Base-by-base conservation (phyloP, 2,888 invertebrate genomes). In the Sericinus montela region DNA sequence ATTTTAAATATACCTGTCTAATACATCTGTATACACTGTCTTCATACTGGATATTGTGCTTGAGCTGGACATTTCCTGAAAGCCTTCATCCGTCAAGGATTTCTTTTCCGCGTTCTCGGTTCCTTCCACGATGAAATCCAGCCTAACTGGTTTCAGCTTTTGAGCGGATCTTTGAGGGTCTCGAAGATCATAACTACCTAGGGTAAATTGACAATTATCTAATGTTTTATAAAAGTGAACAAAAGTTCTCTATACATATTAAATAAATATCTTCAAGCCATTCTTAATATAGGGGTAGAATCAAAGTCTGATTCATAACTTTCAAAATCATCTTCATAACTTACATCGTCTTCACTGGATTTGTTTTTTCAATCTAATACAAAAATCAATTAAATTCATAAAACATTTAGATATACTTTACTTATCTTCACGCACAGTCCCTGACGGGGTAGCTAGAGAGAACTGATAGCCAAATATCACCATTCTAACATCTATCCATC, bases 241-340 rank as follows among this genome's bases (percentile, higher is more conserved):
- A 19, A 19, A 19, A 19, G 5, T 3, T 19, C 19, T 19, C 19
- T 5, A 3, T 5, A 19, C 19, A 19, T 3, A 3, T 19, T n/a
- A n/a, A n/a, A n/a, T n/a, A n/a, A n/a, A n/a, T n/a, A n/a, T n/a
- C n/a, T n/a, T n/a, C n/a, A n/a, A n/a, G n/a, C n/a, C n/a, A n/a
- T n/a, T n/a, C n/a, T n/a, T n/a, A n/a, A n/a, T n/a, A n/a, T n/a
- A n/a, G n/a, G n/a, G n/a, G n/a, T n/a, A n/a, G 87, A 88, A 67
- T 88, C 87, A 13, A 89, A 89, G 55, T 89, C 89, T 0, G 89
- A 89, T 56, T 87, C 88, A 55, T 89, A 89, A 36, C 87, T 88
- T 48, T 89, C 89, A 34, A 89, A 89, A 45, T 89, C 89, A n/a
- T 89, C 88, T 69, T 87, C 89, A 46, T 89, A 89, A 46, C 78